Evolutionary conservation across 2,888 invertebrate genomes (phyloP).

Genomic region (Leucophora obtusa): DNA sequence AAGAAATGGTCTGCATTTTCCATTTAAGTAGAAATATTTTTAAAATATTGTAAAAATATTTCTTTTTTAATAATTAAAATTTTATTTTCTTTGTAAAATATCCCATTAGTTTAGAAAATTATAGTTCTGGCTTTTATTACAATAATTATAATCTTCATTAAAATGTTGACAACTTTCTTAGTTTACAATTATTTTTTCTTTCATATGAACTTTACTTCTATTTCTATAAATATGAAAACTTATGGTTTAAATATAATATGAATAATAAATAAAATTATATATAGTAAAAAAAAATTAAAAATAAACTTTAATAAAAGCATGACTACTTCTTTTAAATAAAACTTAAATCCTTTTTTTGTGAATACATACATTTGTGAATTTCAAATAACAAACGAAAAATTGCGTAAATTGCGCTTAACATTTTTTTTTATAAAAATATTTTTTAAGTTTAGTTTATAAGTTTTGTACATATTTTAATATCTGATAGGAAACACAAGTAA

Average conservation of each 20-base stretch:
- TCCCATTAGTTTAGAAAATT: too few species aligned
- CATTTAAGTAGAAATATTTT: too few species aligned
- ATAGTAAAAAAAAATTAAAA: slow-evolving; percentile 14
- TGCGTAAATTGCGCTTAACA: slow-evolving; percentile 27
- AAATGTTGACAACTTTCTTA: too few species aligned
- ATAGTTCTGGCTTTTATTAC: too few species aligned
- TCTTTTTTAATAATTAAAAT: too few species aligned
- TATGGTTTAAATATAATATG: not conserved
- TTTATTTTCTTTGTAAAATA: too few species aligned
- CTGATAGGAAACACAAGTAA: slow-evolving; percentile 29
- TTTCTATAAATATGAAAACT: not conserved
- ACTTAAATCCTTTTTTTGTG: slow-evolving; percentile 13
- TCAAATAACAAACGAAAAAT: slow-evolving; percentile 8
- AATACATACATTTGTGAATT: slow-evolving; percentile 23
- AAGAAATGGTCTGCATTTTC: too few species aligned
- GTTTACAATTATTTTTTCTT: too few species aligned
- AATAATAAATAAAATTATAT: not conserved
- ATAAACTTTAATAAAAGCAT: slow-evolving; percentile 3
- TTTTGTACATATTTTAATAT: slow-evolving; percentile 55
- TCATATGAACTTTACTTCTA: not conserved
- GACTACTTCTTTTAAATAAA: slow-evolving; percentile 15
- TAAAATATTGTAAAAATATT: too few species aligned
- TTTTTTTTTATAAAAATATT: slow-evolving; percentile 23
- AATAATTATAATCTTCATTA: too few species aligned
- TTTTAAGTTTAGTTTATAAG: slow-evolving; percentile 56